phyloP scores from a whole-genome alignment of 2,888 invertebrate species.

The Amphipoea lucens region DNA sequence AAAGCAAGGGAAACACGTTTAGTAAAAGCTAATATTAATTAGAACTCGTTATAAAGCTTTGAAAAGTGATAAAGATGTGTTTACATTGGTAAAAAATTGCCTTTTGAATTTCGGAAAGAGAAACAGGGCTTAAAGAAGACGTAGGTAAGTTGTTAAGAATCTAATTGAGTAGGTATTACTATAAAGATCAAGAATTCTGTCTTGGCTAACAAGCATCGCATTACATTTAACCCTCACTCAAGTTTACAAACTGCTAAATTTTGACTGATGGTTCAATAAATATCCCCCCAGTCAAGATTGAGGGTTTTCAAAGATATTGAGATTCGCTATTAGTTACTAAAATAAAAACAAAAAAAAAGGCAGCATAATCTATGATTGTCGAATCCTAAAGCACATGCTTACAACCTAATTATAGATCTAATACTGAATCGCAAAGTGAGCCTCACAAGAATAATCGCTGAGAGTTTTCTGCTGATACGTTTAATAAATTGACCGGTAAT shows the following conservation, averaged over 20 bases:
- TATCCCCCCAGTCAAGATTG: not conserved
- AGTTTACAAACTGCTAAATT: not conserved
- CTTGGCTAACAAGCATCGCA: no score
- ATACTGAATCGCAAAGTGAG: not conserved
- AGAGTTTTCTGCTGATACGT: slow-evolving; percentile 8
- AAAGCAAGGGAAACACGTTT: slow-evolving; percentile 31
- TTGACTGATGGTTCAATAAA: not conserved
- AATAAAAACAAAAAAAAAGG: not conserved
- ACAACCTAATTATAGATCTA: not conserved
- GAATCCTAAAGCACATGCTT: not conserved
- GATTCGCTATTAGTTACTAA: not conserved
- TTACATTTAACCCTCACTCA: not conserved
- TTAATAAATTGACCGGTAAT: slow-evolving; percentile 36
- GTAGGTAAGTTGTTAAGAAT: not conserved
- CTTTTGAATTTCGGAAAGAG: not conserved
- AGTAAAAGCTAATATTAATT: slow-evolving; percentile 34
- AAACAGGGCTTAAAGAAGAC: no score
- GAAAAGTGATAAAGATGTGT: slow-evolving; percentile 1
- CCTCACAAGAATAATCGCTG: not conserved
- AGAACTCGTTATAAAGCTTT: slow-evolving; percentile 13
- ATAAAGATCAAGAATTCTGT: not conserved
- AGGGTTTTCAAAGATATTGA: no score
- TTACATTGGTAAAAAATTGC: slow-evolving; percentile 3
- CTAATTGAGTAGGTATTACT: not conserved
- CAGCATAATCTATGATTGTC: no score